A percentile compares a stretch with the other conserved stretches of the same genome.
Evolutionary conservation across 2,888 invertebrate species (phyloP).

Genomic region (Phyto melanocephala): DNA sequence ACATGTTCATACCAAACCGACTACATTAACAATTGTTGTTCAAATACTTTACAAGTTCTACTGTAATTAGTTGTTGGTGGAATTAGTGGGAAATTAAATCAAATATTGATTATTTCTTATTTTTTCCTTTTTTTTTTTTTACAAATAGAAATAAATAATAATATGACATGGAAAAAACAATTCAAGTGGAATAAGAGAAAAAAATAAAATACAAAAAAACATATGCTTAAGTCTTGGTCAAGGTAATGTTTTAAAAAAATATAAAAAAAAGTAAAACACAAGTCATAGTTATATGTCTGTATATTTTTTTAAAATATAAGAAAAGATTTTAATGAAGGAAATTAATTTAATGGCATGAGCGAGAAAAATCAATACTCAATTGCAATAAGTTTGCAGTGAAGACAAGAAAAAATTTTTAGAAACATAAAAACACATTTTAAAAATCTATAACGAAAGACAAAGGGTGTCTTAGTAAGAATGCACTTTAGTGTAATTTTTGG

Average conservation of each 20-base stretch:
- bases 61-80: background rate
- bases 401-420: no score
- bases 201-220: background rate
- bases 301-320: background rate
- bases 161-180: conserved; percentile 13
- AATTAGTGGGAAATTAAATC: conserved; percentile 41
- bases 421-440: no score
- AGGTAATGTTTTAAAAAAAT: conserved; percentile 13
- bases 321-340: background rate
- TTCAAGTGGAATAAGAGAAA: conserved; percentile 36
- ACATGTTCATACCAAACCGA: background rate
- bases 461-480: no score
- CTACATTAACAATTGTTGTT: conserved; percentile 47
- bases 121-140: background rate
- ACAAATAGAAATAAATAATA: conserved; percentile 32
- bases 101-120: conserved; percentile 43
- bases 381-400: no score
- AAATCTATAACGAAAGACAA: no score
- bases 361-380: background rate
- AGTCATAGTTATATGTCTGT: no score
- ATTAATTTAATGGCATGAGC: background rate
- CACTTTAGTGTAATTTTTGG: no score
- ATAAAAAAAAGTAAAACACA: background rate
- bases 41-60: conserved; percentile 37
- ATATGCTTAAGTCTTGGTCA: conserved; percentile 38